Base-by-base conservation (phyloP, 2,888 invertebrate genomes). In the Ophion ellenae region DNA sequence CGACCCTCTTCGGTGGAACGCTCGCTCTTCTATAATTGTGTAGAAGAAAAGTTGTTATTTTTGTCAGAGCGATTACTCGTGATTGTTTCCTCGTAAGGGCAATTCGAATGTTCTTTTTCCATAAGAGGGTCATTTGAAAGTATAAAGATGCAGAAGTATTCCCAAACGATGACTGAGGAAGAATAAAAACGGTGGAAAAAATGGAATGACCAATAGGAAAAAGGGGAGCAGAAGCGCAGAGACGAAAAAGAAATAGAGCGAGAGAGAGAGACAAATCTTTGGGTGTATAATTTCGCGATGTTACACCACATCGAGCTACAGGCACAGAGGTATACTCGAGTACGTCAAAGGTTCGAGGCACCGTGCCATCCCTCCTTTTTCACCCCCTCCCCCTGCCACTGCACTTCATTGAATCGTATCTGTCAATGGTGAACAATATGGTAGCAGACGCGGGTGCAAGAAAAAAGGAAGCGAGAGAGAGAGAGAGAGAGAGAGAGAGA, bases 371-470 rank as follows among this genome's bases (percentile, higher is more conserved):
- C 77, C 76, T 84, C 53, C 53, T 53, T 53, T 53, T 53, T 17
- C 14, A 53, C 32, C 69, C n/a, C 76, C 74, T 83, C 63, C 24
- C 20, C 7, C 80, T 45, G 2, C 53, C 17, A 17, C 17, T 17
- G 53, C 76, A 86, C 89, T 90, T 89, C 91, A 92, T 92, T 92
- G 91, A 92, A 92, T 92, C 91, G 90, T 92, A 91, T 90, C 91
- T 92, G 92, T 92, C 91, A 92, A 91, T 91, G 90, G 89, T 83
- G 90, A 91, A 91, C 90, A 90, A 89, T 91, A 91, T 90, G 90
- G 86, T 84, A 87, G 88, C 85, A 63, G 77, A 70, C 64, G 45
- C 71, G 82, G 73, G 87, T 24, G 81, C 45, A 80, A 82, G 85
- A 85, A 74, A 86, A 77, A 78, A 77, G 64, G 71, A 69, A 84